Evolutionary conservation across 2,888 invertebrate species (phyloP), one percentile per base, ranked within the genome.

Genomic region (Leptodirus hochenwartii): DNA sequence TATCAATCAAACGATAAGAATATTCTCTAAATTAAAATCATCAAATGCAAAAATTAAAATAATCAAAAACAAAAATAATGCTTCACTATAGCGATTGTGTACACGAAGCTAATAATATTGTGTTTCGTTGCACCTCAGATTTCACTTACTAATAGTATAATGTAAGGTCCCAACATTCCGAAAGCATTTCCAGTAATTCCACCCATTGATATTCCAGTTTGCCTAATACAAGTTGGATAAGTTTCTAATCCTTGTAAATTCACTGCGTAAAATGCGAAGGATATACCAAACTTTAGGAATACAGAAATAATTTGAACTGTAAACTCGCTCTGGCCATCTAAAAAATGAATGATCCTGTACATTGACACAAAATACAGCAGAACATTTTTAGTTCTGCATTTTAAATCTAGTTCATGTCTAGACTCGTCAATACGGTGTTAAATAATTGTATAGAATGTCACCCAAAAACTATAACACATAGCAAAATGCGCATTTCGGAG

Each of bases 161-260:
- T 54, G 42, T 67, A 70, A 0, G 72, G 69, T 1, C 64, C 64
- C 25, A 64, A 39, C n/a, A 66, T 58, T 11, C 63, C 61, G 25
- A 68, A 53, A 13, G 55, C 55, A 44, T 64, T 66, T 5, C 64
- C 62, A 25, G 64, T 43, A 17, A 70, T 59, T 30, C 61, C 60
- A 16, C 69, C 66, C 32, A 72, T 44, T 1, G 71, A 64, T 39
- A 67, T 61, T 29, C 73, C 74, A 5, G 70, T 65, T 43, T 72
- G 69, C 13, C 75, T 54, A 17, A 73, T 52, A 39, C 66, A 66
- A 0, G 74, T 74, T 9, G 74, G 74, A 47, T 69, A 73, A 12
- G 70, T 56, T 50, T 75, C 74, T 47, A 73, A 61, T 32, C 66
- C 63, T 37, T 72, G 64, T 30, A 74, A 51, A 42, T 62, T 65